These are phyloP conservation scores for Heterodera filipjevi DNA, from an alignment of 2,888 invertebrate species.

Conservation along the genomic window DNA sequence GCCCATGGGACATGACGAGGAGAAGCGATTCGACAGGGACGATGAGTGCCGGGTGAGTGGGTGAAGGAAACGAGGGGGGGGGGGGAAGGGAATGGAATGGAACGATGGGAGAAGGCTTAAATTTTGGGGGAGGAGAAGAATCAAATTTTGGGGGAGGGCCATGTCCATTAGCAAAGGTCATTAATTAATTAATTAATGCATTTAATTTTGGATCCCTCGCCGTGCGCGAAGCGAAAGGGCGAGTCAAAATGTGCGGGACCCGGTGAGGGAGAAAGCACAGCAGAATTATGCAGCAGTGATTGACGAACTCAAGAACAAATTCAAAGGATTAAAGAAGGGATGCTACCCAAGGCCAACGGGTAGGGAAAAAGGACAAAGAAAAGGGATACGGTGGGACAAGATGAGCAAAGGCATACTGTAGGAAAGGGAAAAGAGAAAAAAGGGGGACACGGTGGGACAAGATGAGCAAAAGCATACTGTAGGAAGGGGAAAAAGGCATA, in stretches of 20 bases:
- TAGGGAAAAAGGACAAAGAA: neutral
- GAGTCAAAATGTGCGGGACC: constrained; percentile 49
- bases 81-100: neutral
- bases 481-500: neutral
- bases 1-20: constrained; percentile 55
- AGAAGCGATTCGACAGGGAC: constrained; percentile 51
- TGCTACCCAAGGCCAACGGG: constrained; percentile 62
- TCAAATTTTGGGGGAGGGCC: too few species aligned
- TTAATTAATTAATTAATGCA: neutral
- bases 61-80: neutral
- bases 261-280: constrained; percentile 57
- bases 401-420: too few species aligned
- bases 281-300: constrained; percentile 63
- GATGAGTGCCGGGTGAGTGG: constrained; percentile 15
- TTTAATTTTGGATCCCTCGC: constrained; percentile 14
- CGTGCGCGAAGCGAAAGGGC: constrained; percentile 15
- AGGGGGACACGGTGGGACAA: too few species aligned
- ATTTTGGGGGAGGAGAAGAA: too few species aligned
- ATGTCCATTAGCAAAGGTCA: too few species aligned
- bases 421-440: too few species aligned
- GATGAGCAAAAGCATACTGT: neutral
- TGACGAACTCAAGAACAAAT: constrained; percentile 62
- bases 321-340: constrained; percentile 61
- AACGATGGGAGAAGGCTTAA: too few species aligned
- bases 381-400: too few species aligned